Percentiles rank a stretch among this genome's conserved stretches.
Evolutionary conservation across 92 coral and sea anemone genomes (phyloP).

Genomic region (Siderastrea siderea): DNA sequence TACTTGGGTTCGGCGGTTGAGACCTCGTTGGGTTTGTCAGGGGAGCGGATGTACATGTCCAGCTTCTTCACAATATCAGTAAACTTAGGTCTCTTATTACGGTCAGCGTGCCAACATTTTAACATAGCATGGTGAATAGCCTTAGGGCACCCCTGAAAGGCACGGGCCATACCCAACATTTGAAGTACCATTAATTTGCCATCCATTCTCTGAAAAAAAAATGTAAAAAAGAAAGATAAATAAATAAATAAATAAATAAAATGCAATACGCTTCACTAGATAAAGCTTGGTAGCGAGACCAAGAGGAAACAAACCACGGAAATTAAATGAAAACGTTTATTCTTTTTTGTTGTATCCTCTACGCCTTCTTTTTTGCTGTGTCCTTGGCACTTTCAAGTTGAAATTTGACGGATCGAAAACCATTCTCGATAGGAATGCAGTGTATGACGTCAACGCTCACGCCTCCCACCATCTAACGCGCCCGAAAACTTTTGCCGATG

Average conservation of each 20-base stretch:
- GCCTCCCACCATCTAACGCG: too few relatives aligned
- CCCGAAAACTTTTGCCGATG: too few relatives aligned
- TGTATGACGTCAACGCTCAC: too few relatives aligned
- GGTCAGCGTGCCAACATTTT: constrained; percentile 82
- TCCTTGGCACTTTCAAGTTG: too few relatives aligned
- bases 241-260: neutral
- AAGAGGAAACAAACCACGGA: too few relatives aligned
- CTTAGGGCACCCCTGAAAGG: constrained; percentile 81
- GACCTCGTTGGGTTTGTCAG: constrained; percentile 79
- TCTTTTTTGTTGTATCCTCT: too few relatives aligned
- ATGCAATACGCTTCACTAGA: too few relatives aligned
- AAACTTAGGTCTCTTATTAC: constrained; percentile 80
- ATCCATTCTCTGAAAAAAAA: constrained; percentile 66
- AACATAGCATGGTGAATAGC: constrained; percentile 88
- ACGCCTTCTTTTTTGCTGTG: too few relatives aligned
- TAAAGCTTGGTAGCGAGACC: too few relatives aligned
- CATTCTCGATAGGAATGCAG: too few relatives aligned
- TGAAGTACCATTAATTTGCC: constrained; percentile 77
- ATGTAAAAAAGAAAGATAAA: neutral
- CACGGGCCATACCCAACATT: constrained; percentile 85
- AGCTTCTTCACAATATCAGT: constrained; percentile 70
- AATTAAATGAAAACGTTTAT: too few relatives aligned
- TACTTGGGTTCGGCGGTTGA: constrained; percentile 42
- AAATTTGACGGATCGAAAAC: too few relatives aligned
- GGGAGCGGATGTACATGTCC: constrained; percentile 86